Evolutionary conservation across 2,113 vertebrate species (phyloP), one percentile per base, ranked within the genome.

Genomic region (Henicopernis longicauda): DNA sequence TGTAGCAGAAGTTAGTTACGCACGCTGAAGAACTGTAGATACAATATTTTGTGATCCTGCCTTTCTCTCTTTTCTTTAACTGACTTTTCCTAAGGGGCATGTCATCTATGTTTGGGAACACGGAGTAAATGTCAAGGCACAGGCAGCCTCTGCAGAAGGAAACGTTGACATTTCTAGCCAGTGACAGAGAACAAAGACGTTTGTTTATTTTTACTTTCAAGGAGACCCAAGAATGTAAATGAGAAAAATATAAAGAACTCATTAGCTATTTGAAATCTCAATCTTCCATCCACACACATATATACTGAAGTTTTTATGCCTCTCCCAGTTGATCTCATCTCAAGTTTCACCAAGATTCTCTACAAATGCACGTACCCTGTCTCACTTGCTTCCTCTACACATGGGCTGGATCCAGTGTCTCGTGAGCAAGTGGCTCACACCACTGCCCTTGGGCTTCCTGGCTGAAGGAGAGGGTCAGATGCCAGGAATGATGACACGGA

Each of bases 401-500:
- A 0, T 49, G 34, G 36, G 8, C 31, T 54, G 45, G 49, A 55
- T 42, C 25, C 16, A 54, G 7, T 14, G 3, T 40, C 10, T 58
- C 2, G 1, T 11, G 26, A 44, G 36, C 40, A 32, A 32, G 2
- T 26, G 36, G 7, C 8, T 74, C 16, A 22, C 8, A 3, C 4
- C 20, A 7, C 19, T 16, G 25, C 9, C 11, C 3, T 6, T 29
- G 18, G 34, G 4, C 10, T 83, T 83, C 8, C 11, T 57, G 32
- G 19, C 20, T 47, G 16, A 72, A 61, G 63, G 8, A n/a, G 49
- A 40, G 8, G 3, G 2, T 13, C 26, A 59, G n/a, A 14, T 65
- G 7, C 3, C 16, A 55, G 23, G 17, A 83, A 40, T 40, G 40
- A 40, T 40, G 49, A 50, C 49, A 22, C 13, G 8, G 14, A 69